phyloP scores from a whole-genome alignment of 2,797 vertebrate species.

The Prunella strophiata region DNA sequence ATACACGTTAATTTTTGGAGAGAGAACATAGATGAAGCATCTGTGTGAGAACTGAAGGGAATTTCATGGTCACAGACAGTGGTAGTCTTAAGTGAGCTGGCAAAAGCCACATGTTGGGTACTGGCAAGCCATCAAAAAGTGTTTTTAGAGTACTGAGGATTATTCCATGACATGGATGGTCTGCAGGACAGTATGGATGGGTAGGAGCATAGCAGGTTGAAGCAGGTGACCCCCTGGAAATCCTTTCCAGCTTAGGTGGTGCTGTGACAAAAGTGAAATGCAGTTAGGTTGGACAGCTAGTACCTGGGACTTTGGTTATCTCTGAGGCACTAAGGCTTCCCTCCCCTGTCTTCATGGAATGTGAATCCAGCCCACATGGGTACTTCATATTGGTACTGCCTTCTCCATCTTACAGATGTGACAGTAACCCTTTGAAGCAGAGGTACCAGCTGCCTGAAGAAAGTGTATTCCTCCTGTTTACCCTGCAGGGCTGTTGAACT shows the following conservation, averaged over 20 bases:
- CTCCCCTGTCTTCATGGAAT: neutral
- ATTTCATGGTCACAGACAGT: neutral
- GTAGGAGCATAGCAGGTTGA: neutral
- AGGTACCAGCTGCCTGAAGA: neutral
- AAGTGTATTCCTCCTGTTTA: neutral
- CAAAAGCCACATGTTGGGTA: neutral
- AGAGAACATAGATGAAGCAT: neutral
- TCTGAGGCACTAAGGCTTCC: neutral
- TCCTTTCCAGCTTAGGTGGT: neutral
- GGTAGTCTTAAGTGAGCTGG: neutral
- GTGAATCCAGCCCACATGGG: neutral
- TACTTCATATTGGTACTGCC: neutral
- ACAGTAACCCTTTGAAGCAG: neutral
- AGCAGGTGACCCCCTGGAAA: neutral
- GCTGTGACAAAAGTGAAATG: neutral
- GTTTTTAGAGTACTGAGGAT: neutral
- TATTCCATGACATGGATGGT: neutral
- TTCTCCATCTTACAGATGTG: rapidly evolving
- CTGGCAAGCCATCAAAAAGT: neutral
- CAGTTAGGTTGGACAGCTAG: neutral
- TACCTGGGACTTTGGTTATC: neutral
- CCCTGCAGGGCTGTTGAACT: neutral
- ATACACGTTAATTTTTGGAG: neutral
- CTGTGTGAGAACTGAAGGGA: neutral
- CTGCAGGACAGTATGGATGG: neutral